Conservation (phyloP, 2,888 invertebrate species). For the Ferrisia virgata region DNA sequence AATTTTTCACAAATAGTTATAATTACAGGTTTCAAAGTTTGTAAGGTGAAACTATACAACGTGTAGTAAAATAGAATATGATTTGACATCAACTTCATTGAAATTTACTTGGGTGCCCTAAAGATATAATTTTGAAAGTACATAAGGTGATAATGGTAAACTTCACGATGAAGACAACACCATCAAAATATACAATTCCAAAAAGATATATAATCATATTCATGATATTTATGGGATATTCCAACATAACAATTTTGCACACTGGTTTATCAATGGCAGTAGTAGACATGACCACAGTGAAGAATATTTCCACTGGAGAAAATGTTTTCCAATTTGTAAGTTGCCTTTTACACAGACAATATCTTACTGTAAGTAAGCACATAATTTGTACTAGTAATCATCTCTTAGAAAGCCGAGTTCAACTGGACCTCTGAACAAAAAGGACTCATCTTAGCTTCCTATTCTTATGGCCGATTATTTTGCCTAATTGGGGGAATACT, state of each 20-base stretch:
- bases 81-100: too few species aligned
- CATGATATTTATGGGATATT: neutral
- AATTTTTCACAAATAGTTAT: too few species aligned
- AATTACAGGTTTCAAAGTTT: too few species aligned
- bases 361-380: too few species aligned
- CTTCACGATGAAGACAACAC: too few species aligned
- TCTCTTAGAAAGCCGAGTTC: neutral
- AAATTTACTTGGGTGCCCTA: too few species aligned
- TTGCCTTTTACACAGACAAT: neutral
- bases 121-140: too few species aligned
- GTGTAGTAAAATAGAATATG: too few species aligned
- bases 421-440: neutral
- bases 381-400: too few species aligned
- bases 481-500: neutral
- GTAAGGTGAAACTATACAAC: too few species aligned
- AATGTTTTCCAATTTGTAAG: neutral
- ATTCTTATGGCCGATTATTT: neutral
- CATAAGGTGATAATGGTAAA: too few species aligned
- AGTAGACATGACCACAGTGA: neutral
- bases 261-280: neutral
- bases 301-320: neutral
- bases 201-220: neutral
- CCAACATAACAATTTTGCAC: neutral
- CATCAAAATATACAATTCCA: neutral
- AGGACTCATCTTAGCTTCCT: neutral